Percentiles rank a stretch among this genome's conserved stretches.
Evolutionary conservation across 92 coral and sea anemone species (phyloP).

Genomic region (Ricordea florida): DNA sequence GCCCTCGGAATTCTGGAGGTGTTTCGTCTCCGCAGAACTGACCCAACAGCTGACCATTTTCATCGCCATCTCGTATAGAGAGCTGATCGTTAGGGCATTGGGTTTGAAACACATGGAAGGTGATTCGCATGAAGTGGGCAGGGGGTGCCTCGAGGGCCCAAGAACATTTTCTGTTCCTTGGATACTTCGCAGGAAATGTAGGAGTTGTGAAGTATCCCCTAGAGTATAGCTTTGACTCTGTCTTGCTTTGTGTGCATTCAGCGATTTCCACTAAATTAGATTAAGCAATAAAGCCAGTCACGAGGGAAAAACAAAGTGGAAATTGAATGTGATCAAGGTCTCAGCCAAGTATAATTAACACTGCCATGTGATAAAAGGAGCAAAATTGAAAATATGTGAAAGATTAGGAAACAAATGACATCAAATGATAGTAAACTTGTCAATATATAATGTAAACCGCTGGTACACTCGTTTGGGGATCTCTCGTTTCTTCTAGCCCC

Average conservation of each 20-base stretch:
- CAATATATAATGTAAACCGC: too few species aligned
- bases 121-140: conserved; percentile 21
- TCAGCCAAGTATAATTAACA: too few species aligned
- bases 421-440: too few species aligned
- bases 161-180: conserved; percentile 11
- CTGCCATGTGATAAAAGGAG: too few species aligned
- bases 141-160: conserved; percentile 56
- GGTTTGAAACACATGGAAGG: conserved; percentile 15
- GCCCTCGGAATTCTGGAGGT: conserved; percentile 28
- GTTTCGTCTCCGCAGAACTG: conserved; percentile 41
- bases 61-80: background rate
- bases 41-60: conserved; percentile 32
- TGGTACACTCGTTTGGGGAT: too few species aligned
- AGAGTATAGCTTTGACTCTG: background rate
- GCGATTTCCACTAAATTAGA: conserved; percentile 5
- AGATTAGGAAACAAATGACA: too few species aligned
- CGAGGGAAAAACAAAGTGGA: too few species aligned
- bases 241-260: background rate
- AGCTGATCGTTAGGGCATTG: conserved; percentile 18
- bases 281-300: too few species aligned
- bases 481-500: too few species aligned
- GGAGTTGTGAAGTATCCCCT: conserved; percentile 8
- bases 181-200: conserved; percentile 10
- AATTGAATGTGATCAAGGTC: too few species aligned
- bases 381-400: too few species aligned